Conservation (phyloP, 2,888 invertebrate genomes). For the Ichneumoninae sp. region DNA sequence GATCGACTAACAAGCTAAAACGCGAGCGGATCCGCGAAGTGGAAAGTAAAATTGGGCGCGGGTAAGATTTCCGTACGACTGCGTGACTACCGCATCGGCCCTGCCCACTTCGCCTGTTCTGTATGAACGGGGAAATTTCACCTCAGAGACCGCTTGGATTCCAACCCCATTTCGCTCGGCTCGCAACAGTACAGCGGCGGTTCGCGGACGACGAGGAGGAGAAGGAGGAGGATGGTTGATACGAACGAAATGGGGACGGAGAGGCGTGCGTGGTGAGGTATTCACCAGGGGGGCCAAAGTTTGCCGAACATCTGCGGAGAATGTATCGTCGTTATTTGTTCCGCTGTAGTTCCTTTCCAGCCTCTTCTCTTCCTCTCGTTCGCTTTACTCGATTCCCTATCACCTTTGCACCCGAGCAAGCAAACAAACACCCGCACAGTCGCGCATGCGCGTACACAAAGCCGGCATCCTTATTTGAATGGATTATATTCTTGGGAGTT, state of each 20-base stretch:
- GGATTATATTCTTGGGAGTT: constrained; percentile 18
- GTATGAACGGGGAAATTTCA: constrained; percentile 36
- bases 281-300: constrained; percentile 71
- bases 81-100: constrained; percentile 9
- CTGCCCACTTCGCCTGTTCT: neutral
- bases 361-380: constrained; percentile 49
- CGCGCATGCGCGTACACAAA: neutral
- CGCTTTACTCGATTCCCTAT: constrained; percentile 34
- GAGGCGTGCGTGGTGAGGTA: constrained; percentile 33
- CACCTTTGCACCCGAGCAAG: constrained; percentile 18
- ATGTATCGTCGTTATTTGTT: constrained; percentile 81
- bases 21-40: constrained; percentile 9
- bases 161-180: constrained; percentile 46
- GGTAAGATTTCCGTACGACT: constrained; percentile 6
- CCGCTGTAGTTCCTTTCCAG: constrained; percentile 66
- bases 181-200: constrained; percentile 41
- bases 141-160: constrained; percentile 47
- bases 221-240: neutral
- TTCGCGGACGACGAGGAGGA: constrained; percentile 24
- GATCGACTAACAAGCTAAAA: constrained; percentile 39
- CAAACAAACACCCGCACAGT: neutral
- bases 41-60: constrained; percentile 31
- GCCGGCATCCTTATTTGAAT: neutral
- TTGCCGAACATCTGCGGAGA: constrained; percentile 77
- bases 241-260: constrained; percentile 27